A percentile compares a stretch with the other conserved stretches of the same genome.
phyloP scores from a whole-genome alignment of 35 echinoderm and acorn worm species.

The Apostichopus californicus region DNA sequence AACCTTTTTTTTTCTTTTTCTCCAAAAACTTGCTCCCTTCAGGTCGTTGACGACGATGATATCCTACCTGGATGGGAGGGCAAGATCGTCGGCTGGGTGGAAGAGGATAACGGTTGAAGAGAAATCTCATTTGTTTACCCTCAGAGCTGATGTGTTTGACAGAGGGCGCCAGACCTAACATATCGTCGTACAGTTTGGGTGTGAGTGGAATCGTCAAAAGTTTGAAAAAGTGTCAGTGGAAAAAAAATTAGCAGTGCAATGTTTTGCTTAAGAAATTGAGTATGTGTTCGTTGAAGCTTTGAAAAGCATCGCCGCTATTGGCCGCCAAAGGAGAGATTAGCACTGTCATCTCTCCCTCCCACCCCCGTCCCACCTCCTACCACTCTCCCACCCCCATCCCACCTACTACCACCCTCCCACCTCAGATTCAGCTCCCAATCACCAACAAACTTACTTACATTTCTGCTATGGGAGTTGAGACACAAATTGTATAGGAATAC shows the following conservation, averaged over 20 bases:
- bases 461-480: too few species aligned
- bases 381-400: too few species aligned
- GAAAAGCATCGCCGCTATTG: too few species aligned
- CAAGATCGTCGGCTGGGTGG: conserved; percentile 98
- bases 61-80: conserved; percentile 99
- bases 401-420: too few species aligned
- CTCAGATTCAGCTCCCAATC: too few species aligned
- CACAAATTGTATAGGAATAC: too few species aligned
- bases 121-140: background rate
- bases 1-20: too few species aligned
- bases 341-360: too few species aligned
- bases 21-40: background rate
- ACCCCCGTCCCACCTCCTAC: too few species aligned
- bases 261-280: background rate
- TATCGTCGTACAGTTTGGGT: background rate
- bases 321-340: too few species aligned
- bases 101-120: conserved; percentile 89
- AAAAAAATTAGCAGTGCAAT: conserved; percentile 1
- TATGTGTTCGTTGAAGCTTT: too few species aligned
- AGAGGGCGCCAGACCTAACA: background rate
- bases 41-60: conserved; percentile 95
- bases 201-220: background rate
- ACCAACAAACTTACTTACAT: too few species aligned
- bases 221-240: background rate
- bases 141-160: background rate